Percentiles rank a stretch among this genome's conserved stretches.
Conservation (phyloP, 2,888 invertebrate species). For the Drosophila vallismaia region DNA sequence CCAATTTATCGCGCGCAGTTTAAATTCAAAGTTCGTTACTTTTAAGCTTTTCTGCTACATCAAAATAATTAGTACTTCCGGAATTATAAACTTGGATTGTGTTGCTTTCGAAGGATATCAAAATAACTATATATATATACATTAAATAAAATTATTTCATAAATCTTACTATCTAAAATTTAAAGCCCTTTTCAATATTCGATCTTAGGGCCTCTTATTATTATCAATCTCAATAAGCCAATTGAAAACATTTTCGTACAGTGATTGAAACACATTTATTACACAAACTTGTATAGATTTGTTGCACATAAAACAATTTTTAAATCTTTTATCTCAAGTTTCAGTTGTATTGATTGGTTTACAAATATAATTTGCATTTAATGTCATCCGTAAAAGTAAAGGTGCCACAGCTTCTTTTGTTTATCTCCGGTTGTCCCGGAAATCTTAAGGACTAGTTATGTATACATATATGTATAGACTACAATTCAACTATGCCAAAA, state of each 20-base stretch:
- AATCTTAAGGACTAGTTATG: conserved; percentile 14
- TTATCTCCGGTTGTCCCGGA: conserved; percentile 4
- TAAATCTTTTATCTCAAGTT: background rate
- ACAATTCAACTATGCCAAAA: conserved; percentile 17
- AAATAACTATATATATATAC: background rate
- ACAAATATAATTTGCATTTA: conserved; percentile 15
- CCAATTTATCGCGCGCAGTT: background rate
- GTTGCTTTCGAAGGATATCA: background rate
- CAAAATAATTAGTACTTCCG: no score
- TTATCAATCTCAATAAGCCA: background rate
- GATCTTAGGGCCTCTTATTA: background rate
- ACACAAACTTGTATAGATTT: conserved; percentile 5
- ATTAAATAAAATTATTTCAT: no score
- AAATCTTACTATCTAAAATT: background rate
- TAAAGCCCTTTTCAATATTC: background rate
- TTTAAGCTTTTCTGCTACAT: no score
- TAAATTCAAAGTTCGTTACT: background rate
- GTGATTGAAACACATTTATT: conserved; percentile 19
- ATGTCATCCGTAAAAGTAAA: conserved; percentile 1
- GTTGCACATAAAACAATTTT: conserved; percentile 7
- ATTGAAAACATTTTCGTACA: conserved; percentile 3
- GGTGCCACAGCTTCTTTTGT: conserved; percentile 17
- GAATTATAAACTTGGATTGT: no score
- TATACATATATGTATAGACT: background rate
- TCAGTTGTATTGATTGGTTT: conserved; percentile 9